Conservation (phyloP, 2,888 invertebrate genomes). For the Petrolisthes manimaculis region DNA sequence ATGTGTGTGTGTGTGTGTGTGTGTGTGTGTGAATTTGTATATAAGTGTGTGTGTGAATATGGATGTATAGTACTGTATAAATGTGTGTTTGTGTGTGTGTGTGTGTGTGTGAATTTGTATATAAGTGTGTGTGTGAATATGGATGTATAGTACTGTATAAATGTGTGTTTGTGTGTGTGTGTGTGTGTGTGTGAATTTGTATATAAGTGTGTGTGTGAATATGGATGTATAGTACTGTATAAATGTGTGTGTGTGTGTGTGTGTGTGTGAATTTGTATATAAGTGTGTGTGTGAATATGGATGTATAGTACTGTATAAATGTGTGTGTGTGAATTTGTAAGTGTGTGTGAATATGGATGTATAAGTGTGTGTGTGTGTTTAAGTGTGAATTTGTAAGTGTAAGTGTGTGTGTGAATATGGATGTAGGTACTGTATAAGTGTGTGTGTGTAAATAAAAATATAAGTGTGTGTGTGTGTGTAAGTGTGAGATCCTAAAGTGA, state of each 20-base stretch:
- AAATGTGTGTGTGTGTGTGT: background rate
- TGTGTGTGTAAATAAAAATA: slow-evolving; percentile 23
- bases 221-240: too few relatives aligned
- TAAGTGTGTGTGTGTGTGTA: slow-evolving; percentile 4
- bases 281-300: background rate
- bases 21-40: background rate
- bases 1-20: background rate
- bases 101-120: background rate
- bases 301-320: background rate
- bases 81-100: background rate
- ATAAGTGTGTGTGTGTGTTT: background rate
- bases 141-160: background rate
- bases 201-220: background rate
- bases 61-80: background rate
- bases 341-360: background rate
- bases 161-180: slow-evolving; percentile 15
- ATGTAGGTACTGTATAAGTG: background rate
- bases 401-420: background rate
- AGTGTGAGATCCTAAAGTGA: background rate
- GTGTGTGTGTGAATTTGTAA: background rate
- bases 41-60: background rate
- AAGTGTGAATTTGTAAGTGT: background rate
- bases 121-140: slow-evolving; percentile 2
- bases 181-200: background rate
- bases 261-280: background rate